phyloP scores from a whole-genome alignment of 2,888 invertebrate species.

The Drosophila peninsularis region DNA sequence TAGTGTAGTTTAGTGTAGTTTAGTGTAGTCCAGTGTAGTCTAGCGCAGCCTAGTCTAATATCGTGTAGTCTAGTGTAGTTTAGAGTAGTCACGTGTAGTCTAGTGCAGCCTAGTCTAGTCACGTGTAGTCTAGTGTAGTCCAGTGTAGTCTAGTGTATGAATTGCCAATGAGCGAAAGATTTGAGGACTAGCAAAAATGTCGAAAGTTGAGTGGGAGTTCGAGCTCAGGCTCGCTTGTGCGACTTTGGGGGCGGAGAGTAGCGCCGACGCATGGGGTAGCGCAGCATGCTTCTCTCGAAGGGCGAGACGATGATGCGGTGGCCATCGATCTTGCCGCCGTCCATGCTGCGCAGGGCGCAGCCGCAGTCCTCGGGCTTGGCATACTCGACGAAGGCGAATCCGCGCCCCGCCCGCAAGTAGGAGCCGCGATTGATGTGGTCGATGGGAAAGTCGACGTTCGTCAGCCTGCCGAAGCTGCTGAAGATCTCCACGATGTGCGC shows the following conservation, averaged over 20 bases:
- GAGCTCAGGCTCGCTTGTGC: too few species aligned
- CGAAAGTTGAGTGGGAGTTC: too few species aligned
- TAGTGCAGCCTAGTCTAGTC: too few species aligned
- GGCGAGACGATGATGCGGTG: slow-evolving; percentile 42
- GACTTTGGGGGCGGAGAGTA: neutral
- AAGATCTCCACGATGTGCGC: slow-evolving; percentile 55
- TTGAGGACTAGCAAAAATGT: too few species aligned
- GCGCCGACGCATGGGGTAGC: slow-evolving; percentile 40
- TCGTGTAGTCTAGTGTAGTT: too few species aligned
- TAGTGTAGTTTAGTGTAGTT: too few species aligned
- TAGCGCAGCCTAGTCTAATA: too few species aligned
- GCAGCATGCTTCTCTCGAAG: slow-evolving; percentile 44
- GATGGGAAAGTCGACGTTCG: slow-evolving; percentile 57
- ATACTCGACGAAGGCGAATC: slow-evolving; percentile 61
- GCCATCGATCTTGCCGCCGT: slow-evolving; percentile 61
- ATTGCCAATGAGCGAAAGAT: too few species aligned
- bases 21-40: too few species aligned
- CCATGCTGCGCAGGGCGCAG: slow-evolving; percentile 45
- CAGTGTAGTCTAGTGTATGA: too few species aligned
- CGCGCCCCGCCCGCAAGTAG: slow-evolving; percentile 35
- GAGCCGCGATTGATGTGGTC: slow-evolving; percentile 17
- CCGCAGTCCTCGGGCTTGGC: slow-evolving; percentile 47
- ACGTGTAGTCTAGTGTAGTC: too few species aligned
- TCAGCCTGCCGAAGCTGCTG: slow-evolving; percentile 44
- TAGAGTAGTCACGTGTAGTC: too few species aligned